Evolutionary conservation across 2,113 vertebrate species (phyloP).

Genomic region (Tenrec ecaudatus): DNA sequence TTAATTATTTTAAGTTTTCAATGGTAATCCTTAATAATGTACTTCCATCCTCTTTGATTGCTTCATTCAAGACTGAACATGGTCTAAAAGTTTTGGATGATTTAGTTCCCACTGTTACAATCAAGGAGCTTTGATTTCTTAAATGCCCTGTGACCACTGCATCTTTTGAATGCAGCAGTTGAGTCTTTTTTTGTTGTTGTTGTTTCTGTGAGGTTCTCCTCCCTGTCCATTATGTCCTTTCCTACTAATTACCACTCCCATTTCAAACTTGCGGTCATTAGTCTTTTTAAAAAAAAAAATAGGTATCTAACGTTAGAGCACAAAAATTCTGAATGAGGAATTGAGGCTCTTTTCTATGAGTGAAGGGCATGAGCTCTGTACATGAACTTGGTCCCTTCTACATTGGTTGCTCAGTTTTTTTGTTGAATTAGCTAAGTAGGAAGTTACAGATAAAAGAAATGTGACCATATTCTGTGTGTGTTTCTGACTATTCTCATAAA

Average conservation of each 20-base stretch:
- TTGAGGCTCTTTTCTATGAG: not conserved
- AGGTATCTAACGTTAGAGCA: not conserved
- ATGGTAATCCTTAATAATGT: constrained; percentile 39
- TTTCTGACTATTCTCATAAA: constrained; percentile 2
- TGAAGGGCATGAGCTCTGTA: not conserved
- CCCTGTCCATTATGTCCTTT: not conserved
- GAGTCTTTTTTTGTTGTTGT: constrained; percentile 5
- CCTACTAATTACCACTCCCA: not conserved
- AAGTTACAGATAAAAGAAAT: not conserved
- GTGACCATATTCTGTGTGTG: not conserved
- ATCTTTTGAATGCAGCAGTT: constrained; percentile 17
- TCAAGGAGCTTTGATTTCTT: constrained; percentile 2
- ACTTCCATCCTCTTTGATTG: constrained; percentile 2
- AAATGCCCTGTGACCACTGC: not conserved
- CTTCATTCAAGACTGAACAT: constrained; percentile 33
- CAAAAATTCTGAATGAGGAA: constrained; percentile 3
- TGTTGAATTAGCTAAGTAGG: constrained; percentile 19
- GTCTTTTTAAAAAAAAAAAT: not conserved
- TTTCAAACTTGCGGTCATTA: not conserved
- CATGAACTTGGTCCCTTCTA: not conserved
- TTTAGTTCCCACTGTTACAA: constrained; percentile 19
- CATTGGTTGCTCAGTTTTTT: constrained; percentile 12
- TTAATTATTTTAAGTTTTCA: constrained; percentile 44
- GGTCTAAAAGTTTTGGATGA: constrained; percentile 21
- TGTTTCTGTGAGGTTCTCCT: not conserved